Conservation (phyloP, 1,140 invertebrate genomes). For the Nylanderia fulva region DNA sequence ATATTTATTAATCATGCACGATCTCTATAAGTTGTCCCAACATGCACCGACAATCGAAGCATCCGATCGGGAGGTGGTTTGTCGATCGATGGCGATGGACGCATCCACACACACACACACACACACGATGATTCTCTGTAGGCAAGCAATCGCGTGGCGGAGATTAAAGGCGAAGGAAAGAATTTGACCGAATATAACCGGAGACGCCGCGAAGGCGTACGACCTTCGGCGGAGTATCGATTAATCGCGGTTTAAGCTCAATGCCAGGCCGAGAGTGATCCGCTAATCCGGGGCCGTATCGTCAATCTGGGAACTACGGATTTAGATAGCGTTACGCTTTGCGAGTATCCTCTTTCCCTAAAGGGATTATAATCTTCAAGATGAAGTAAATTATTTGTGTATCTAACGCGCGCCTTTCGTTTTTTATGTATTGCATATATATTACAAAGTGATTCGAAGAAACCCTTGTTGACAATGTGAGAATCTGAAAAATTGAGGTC, state of each 20-base stretch:
- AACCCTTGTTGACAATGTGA: too few relatives aligned
- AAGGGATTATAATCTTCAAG: background rate
- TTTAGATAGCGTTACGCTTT: background rate
- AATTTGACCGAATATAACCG: conserved; percentile 52
- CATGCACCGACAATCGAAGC: conserved; percentile 44
- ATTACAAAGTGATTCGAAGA: too few relatives aligned
- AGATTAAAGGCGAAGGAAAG: conserved; percentile 16
- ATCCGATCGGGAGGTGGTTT: background rate
- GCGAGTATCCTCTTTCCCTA: background rate
- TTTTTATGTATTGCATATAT: too few relatives aligned
- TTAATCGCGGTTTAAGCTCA: conserved; percentile 69
- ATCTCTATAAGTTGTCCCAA: conserved; percentile 25
- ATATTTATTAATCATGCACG: conserved; percentile 48
- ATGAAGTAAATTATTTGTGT: background rate
- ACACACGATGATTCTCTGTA: conserved; percentile 54
- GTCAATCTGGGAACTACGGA: conserved; percentile 43
- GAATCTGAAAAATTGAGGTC: too few relatives aligned
- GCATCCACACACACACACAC: conserved; percentile 36
- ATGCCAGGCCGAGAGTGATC: conserved; percentile 62
- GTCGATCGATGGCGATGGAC: conserved; percentile 51
- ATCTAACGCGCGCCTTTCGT: background rate
- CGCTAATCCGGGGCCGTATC: conserved; percentile 37
- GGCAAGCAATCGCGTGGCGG: conserved; percentile 13
- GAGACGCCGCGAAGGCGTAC: conserved; percentile 71
- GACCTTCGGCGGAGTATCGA: conserved; percentile 72